These are phyloP conservation scores for Spisula solida DNA, from an alignment of 2,888 invertebrate species.

Conservation along the genomic window DNA sequence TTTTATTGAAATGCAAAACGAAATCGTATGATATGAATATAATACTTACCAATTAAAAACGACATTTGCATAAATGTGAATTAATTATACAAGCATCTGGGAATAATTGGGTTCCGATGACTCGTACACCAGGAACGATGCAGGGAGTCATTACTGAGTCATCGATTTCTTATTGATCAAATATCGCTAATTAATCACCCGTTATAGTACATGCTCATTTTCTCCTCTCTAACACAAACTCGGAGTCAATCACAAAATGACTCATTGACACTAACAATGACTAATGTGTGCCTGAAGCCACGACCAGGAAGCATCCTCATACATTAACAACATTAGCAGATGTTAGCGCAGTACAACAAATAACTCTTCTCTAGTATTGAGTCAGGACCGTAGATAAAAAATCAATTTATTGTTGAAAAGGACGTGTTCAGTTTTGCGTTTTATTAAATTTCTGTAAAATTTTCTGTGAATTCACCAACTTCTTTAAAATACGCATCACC, in stretches of 20 bases:
- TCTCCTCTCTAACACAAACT: not conserved
- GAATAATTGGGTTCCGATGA: not conserved
- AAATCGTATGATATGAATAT: not conserved
- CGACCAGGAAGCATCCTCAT: not conserved
- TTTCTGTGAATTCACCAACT: no score
- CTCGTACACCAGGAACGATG: not conserved
- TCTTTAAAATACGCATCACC: no score
- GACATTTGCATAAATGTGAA: conserved; percentile 4
- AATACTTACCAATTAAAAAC: not conserved
- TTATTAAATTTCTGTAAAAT: no score
- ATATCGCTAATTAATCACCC: not conserved
- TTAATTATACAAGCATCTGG: not conserved
- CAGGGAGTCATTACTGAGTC: not conserved
- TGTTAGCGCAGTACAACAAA: not conserved
- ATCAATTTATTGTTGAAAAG: not conserved
- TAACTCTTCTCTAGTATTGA: not conserved
- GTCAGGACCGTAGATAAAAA: not conserved
- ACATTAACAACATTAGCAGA: not conserved
- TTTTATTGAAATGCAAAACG: not conserved
- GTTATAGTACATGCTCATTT: not conserved
- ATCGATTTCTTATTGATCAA: conserved; percentile 10
- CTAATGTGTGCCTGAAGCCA: not conserved
- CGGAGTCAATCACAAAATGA: not conserved
- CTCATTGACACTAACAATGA: not conserved
- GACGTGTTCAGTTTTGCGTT: no score